These are phyloP conservation scores for Scaptomyza parva DNA, from an alignment of 2,888 invertebrate genomes.

Conservation along the genomic window DNA sequence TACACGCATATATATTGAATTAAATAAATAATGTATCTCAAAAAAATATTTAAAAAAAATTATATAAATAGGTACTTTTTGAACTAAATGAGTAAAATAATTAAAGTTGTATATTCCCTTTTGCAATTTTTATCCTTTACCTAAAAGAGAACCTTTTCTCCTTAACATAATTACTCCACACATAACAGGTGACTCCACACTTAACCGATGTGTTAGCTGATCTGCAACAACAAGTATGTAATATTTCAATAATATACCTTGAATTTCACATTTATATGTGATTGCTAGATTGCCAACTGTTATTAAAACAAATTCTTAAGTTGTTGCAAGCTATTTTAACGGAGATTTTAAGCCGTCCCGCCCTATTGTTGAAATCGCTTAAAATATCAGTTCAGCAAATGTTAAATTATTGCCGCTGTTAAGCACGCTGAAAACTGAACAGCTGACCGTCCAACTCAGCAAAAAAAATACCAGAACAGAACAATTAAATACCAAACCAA, in stretches of 20 bases:
- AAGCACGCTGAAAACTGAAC: constrained; percentile 27
- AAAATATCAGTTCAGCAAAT: constrained; percentile 7
- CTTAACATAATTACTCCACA: constrained; percentile 19
- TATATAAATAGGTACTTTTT: background rate
- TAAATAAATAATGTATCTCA: background rate
- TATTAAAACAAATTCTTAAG: too few relatives aligned
- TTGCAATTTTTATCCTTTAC: background rate
- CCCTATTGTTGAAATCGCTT: background rate
- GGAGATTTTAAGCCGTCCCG: background rate
- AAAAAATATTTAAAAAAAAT: background rate
- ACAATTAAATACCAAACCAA: constrained; percentile 53
- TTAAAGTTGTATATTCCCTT: too few relatives aligned
- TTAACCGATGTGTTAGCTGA: background rate
- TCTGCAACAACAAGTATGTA: background rate
- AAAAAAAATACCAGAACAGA: constrained; percentile 57
- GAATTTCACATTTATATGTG: background rate
- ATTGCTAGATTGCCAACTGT: background rate
- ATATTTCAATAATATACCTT: background rate
- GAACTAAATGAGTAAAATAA: too few relatives aligned
- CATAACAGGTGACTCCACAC: constrained; percentile 3
- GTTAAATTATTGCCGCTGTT: constrained; percentile 15
- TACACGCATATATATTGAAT: background rate
- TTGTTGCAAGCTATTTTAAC: background rate
- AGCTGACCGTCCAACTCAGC: constrained; percentile 46
- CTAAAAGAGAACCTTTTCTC: background rate